phyloP scores from a whole-genome alignment of 2,888 invertebrate genomes.

The Drosophila pseudotakahashii region DNA sequence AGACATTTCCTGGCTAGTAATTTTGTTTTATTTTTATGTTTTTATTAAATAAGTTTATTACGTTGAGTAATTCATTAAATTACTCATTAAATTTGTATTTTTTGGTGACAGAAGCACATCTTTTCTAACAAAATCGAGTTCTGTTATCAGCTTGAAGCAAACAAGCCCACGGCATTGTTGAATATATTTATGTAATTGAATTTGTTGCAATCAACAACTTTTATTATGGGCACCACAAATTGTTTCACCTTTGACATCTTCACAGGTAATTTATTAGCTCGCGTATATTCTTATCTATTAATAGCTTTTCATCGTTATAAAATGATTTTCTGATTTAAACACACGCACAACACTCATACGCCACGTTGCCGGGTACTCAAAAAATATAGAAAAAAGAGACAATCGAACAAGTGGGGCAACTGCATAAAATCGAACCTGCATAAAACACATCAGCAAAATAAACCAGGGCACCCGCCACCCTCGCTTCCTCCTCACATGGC shows the following conservation, averaged over 20 bases:
- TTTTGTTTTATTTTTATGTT: too few relatives aligned
- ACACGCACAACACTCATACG: constrained; percentile 59
- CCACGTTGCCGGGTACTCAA: constrained; percentile 14
- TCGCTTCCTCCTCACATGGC: constrained; percentile 30
- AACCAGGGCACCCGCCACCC: constrained; percentile 78
- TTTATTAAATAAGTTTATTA: too few relatives aligned
- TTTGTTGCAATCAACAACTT: background rate
- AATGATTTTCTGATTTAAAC: constrained; percentile 14
- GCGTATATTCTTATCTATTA: background rate
- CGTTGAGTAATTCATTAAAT: background rate
- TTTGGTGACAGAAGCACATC: too few relatives aligned
- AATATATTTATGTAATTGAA: background rate
- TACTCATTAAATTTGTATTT: too few relatives aligned
- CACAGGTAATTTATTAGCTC: constrained; percentile 1
- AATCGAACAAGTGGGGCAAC: constrained; percentile 31
- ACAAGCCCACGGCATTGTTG: background rate
- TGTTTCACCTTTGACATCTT: constrained; percentile 14
- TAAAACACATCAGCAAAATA: constrained; percentile 68
- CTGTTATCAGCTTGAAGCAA: background rate
- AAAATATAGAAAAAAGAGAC: constrained; percentile 9
- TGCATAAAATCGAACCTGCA: constrained; percentile 67
- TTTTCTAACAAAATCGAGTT: too few relatives aligned
- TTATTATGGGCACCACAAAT: background rate
- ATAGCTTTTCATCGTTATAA: background rate
- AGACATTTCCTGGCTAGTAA: too few relatives aligned